Evolutionary conservation across 2,797 vertebrate species (phyloP).

Genomic region (Scolopax rusticola): DNA sequence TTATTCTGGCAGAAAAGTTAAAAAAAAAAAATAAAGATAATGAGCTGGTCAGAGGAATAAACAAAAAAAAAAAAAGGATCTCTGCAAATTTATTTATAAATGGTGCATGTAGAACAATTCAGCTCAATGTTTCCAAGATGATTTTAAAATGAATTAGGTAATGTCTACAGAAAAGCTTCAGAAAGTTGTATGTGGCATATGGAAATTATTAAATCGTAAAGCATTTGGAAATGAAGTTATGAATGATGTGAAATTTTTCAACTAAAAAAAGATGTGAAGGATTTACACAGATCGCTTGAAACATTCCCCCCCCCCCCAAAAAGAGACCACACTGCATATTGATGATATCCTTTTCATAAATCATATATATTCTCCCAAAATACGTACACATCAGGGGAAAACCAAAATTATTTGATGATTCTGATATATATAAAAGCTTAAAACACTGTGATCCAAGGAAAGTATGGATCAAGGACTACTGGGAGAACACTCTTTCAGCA

Average conservation of each 20-base stretch:
- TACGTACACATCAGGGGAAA: rapidly evolving
- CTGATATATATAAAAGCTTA: neutral
- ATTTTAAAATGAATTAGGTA: constrained; percentile 59
- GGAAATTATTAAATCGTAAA: constrained; percentile 58
- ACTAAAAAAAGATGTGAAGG: constrained; percentile 45
- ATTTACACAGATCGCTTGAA: constrained; percentile 18
- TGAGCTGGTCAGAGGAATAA: neutral
- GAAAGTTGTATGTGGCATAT: constrained; percentile 30
- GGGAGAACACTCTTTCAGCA: neutral
- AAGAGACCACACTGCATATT: constrained; percentile 5
- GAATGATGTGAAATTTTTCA: constrained; percentile 47
- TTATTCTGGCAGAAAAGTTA: neutral
- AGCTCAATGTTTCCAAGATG: constrained; percentile 10
- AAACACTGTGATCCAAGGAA: neutral
- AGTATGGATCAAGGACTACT: neutral
- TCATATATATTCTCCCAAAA: neutral
- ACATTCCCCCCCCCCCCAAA: neutral
- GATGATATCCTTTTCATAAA: neutral
- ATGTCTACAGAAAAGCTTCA: constrained; percentile 62
- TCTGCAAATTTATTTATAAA: neutral
- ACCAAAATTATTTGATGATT: neutral
- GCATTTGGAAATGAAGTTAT: constrained; percentile 38
- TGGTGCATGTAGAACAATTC: constrained; percentile 17
- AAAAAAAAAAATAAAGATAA: neutral
- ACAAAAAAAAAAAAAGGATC: neutral